Conservation (phyloP, 2,888 invertebrate genomes). For the Polydrusus tereticollis region DNA sequence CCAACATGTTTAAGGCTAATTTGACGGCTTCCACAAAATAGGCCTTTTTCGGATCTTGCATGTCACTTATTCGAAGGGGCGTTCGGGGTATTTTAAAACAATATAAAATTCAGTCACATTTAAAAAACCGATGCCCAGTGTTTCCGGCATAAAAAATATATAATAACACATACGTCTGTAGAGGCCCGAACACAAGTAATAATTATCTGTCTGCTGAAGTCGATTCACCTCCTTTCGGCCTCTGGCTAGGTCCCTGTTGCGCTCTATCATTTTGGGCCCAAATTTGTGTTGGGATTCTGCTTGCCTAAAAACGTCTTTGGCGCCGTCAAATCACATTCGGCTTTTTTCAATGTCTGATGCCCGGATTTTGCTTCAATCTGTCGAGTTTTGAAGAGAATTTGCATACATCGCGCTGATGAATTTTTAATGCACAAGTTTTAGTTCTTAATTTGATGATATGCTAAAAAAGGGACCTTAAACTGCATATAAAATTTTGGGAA, state of each 20-base stretch:
- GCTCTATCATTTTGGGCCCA: constrained; percentile 65
- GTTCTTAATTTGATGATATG: background rate
- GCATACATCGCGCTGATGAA: background rate
- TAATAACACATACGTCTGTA: constrained; percentile 65
- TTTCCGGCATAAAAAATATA: constrained; percentile 68
- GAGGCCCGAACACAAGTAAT: constrained; percentile 62
- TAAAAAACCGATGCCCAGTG: constrained; percentile 59
- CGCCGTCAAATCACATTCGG: constrained; percentile 51
- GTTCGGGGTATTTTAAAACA: constrained; percentile 53
- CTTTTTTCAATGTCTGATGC: constrained; percentile 27
- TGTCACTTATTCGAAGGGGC: constrained; percentile 36
- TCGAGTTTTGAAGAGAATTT: background rate
- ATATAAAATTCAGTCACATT: constrained; percentile 58
- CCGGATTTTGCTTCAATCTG: constrained; percentile 1
- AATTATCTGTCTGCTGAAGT: constrained; percentile 63
- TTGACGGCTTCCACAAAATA: background rate
- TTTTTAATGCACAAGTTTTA: background rate
- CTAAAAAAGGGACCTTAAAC: background rate
- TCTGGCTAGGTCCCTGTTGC: constrained; percentile 54
- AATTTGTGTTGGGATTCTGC: constrained; percentile 56
- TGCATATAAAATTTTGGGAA: background rate
- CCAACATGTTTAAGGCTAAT: constrained; percentile 8
- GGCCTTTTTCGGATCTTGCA: constrained; percentile 28
- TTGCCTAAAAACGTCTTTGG: constrained; percentile 49
- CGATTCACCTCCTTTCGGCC: constrained; percentile 59